These are phyloP conservation scores for Morelia viridis DNA, from an alignment of 2,797 vertebrate species.

Conservation along the genomic window DNA sequence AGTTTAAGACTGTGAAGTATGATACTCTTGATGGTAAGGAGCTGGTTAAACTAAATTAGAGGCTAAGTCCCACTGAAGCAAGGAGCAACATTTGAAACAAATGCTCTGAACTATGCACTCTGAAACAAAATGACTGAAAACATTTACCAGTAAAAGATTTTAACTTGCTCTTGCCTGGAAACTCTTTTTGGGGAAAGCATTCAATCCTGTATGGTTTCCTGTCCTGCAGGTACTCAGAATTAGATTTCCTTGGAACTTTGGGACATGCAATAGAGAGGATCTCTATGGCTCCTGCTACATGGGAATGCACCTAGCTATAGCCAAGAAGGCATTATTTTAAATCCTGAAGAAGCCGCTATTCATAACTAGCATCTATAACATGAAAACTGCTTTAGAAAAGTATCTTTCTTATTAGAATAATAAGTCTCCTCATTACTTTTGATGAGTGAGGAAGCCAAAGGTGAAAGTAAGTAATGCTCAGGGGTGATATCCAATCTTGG, in stretches of 20 bases:
- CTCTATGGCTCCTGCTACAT: background rate
- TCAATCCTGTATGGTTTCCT: background rate
- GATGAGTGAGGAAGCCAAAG: background rate
- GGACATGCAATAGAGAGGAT: background rate
- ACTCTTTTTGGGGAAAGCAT: background rate
- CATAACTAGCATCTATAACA: background rate
- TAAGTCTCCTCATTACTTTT: background rate
- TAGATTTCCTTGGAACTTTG: background rate
- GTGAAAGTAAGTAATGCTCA: no score
- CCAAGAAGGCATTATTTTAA: background rate
- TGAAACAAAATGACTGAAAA: background rate
- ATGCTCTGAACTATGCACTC: background rate
- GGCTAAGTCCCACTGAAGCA: constrained; percentile 1
- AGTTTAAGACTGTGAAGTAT: background rate
- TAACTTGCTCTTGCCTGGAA: background rate
- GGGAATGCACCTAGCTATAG: background rate
- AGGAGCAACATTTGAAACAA: constrained; percentile 12
- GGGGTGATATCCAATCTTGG: background rate
- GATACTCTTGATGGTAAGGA: background rate
- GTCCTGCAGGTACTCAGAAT: background rate
- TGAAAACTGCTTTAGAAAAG: background rate
- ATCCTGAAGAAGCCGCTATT: background rate
- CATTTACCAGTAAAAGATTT: background rate
- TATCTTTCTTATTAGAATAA: no score
- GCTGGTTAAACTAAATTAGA: background rate